Conservation (phyloP, 2,888 invertebrate genomes). For the Theretra japonica region DNA sequence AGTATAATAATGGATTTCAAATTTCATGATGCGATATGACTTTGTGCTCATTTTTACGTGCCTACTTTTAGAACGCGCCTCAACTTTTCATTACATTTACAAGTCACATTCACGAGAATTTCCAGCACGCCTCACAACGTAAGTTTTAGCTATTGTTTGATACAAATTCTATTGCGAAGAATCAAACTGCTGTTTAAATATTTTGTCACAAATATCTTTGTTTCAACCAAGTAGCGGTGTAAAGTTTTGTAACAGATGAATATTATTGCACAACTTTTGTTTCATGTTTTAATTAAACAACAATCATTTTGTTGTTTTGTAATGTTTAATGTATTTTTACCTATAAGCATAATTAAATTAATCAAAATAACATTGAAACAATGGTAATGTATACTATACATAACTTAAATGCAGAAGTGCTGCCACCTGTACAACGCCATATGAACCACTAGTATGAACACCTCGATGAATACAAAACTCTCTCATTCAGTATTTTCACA, state of each 20-base stretch:
- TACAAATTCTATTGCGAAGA: not conserved
- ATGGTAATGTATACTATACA: no score
- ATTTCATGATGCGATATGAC: no score
- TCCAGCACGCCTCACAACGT: not conserved
- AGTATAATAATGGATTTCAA: no score
- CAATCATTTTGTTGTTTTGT: not conserved
- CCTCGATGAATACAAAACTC: not conserved
- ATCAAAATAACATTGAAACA: not conserved
- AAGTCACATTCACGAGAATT: not conserved
- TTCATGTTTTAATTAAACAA: not conserved
- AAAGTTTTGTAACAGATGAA: not conserved
- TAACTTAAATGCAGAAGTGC: not conserved
- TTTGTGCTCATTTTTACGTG: no score
- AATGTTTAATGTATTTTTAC: not conserved
- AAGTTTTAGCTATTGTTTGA: not conserved
- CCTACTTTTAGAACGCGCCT: no score
- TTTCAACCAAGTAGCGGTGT: not conserved
- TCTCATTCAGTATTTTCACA: not conserved
- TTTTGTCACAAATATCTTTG: constrained; percentile 8
- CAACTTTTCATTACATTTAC: no score
- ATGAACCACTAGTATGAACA: not conserved
- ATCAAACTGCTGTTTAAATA: constrained; percentile 8
- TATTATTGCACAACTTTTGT: not conserved
- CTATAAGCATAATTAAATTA: not conserved
- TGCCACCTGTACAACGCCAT: not conserved